Percentiles rank a stretch among this genome's conserved stretches.
These are phyloP conservation scores for Leptogaster cylindrica DNA, from an alignment of 2,888 invertebrate species.

Conservation along the genomic window DNA sequence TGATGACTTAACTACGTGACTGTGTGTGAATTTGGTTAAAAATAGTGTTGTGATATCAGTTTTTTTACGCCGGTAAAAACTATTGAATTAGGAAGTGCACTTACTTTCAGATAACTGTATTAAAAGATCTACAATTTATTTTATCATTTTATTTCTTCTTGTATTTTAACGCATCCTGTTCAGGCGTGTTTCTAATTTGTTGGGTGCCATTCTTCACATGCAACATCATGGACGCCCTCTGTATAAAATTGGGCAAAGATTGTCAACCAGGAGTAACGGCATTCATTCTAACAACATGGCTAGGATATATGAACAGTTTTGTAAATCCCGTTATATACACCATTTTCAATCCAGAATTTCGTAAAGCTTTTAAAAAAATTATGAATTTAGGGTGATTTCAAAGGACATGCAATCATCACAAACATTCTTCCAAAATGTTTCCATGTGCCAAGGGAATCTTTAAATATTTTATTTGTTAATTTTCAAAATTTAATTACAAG, in stretches of 20 bases:
- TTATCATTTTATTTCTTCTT: no score
- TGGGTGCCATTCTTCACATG: slow-evolving; percentile 99
- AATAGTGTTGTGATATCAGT: no score
- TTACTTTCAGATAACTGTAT: no score
- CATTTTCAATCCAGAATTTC: slow-evolving; percentile 96
- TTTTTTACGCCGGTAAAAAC: no score
- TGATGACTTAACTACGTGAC: no score
- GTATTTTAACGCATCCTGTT: no score
- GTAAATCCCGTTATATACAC: slow-evolving; percentile 94
- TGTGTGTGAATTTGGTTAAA: no score
- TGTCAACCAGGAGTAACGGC: slow-evolving; percentile 86
- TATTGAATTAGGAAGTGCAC: no score
- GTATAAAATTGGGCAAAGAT: slow-evolving; percentile 80
- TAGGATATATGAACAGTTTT: slow-evolving; percentile 96
- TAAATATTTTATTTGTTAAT: slow-evolving; percentile 6
- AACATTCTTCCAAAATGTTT: neutral
- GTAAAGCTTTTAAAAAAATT: slow-evolving; percentile 96
- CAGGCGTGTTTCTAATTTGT: slow-evolving; percentile 97
- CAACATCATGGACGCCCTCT: slow-evolving; percentile 96
- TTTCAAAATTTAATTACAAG: slow-evolving; percentile 6
- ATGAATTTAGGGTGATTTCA: slow-evolving; percentile 70
- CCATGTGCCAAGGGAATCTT: slow-evolving; percentile 21
- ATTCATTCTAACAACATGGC: slow-evolving; percentile 95
- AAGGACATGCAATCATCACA: neutral
- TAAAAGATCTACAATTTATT: no score